phyloP scores from a whole-genome alignment of 2,888 invertebrate genomes.

The Polydrusus tereticollis region DNA sequence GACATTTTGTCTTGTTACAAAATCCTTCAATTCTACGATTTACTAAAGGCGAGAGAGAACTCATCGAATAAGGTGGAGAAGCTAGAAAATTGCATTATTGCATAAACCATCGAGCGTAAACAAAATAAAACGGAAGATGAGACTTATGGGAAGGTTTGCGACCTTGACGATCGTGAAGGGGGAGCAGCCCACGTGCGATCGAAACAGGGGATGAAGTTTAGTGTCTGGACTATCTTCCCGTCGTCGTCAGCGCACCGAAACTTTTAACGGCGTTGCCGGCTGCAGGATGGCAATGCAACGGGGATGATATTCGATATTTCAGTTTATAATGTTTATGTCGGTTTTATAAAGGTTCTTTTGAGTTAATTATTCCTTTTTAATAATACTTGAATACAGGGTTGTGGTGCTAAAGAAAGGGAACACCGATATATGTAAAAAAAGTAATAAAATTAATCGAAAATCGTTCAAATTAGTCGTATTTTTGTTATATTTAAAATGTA shows the following conservation, averaged over 20 bases:
- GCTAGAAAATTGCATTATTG: not conserved
- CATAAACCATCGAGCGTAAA: not conserved
- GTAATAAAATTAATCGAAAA: no score
- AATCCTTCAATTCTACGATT: no score
- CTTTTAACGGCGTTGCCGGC: not conserved
- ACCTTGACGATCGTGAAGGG: not conserved
- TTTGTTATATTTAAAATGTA: no score
- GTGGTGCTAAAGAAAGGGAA: no score
- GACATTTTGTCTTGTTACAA: no score
- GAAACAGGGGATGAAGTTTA: conserved; percentile 13
- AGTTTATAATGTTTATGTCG: not conserved
- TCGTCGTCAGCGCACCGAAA: not conserved
- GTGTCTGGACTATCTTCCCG: not conserved
- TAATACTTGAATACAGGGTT: no score
- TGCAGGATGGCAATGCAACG: not conserved
- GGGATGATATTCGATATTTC: not conserved
- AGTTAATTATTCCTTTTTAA: no score
- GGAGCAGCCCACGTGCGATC: conserved; percentile 7
- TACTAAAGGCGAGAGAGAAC: not conserved
- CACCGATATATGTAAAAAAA: no score
- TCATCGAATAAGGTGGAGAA: not conserved
- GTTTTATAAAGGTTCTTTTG: no score
- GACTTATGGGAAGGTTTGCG: not conserved
- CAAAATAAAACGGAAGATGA: not conserved
- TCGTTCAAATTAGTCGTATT: no score